A percentile compares a stretch with the other conserved stretches of the same genome.
These are phyloP conservation scores for Gymnoscopelus braueri DNA, from an alignment of 2,797 vertebrate genomes.

Conservation along the genomic window DNA sequence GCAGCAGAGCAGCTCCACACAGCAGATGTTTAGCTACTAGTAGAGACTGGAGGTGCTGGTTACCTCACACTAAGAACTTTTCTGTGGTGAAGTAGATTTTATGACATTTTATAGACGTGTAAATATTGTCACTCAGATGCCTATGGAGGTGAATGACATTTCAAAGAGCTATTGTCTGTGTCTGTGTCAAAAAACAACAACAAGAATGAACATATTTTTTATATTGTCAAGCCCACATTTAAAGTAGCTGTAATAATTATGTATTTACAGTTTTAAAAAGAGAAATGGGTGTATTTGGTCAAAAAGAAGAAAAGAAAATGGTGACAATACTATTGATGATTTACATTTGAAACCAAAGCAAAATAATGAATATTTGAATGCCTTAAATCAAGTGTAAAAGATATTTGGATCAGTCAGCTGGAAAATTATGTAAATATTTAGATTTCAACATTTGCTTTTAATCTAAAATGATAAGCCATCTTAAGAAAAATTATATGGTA, in stretches of 20 bases:
- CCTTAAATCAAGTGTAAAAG: slow-evolving; percentile 45
- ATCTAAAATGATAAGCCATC: no score
- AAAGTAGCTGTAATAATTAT: slow-evolving; percentile 27
- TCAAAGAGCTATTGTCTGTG: background rate
- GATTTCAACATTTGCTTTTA: background rate
- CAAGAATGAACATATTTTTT: slow-evolving; percentile 17
- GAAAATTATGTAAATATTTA: background rate
- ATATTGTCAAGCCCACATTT: slow-evolving; percentile 13
- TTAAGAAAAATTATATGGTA: no score
- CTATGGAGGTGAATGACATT: slow-evolving; percentile 47
- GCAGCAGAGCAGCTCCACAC: slow-evolving; percentile 73
- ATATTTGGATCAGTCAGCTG: background rate
- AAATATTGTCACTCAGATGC: slow-evolving; percentile 65
- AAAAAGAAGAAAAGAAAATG: slow-evolving; percentile 9
- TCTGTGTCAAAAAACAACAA: background rate
- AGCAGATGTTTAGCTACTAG: slow-evolving; percentile 95
- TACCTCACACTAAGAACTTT: slow-evolving; percentile 46
- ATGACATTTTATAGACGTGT: slow-evolving; percentile 28
- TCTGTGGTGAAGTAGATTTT: slow-evolving; percentile 37
- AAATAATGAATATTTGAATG: slow-evolving; percentile 43
- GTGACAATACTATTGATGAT: slow-evolving; percentile 28
- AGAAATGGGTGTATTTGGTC: slow-evolving; percentile 29
- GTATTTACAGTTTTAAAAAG: slow-evolving; percentile 4
- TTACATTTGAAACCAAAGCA: slow-evolving; percentile 68
- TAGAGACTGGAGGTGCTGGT: slow-evolving; percentile 57